phyloP scores from a whole-genome alignment of 37 sponge, comb jelly and placozoan species.

The Bolinopsis microptera region DNA sequence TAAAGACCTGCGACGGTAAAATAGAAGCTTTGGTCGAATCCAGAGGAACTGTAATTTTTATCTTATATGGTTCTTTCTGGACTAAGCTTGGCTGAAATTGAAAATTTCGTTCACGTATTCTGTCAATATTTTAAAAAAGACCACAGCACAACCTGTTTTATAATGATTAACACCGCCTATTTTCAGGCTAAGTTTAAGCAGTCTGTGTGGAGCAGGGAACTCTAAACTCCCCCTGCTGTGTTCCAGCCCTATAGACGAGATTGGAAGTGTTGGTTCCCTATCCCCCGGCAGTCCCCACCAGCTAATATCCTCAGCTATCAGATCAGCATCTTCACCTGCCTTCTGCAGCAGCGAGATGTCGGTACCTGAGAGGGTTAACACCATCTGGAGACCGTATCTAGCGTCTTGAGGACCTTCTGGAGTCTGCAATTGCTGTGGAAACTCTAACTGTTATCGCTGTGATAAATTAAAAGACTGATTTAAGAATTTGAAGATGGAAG shows the following conservation, averaged over 20 bases:
- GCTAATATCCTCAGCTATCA: not conserved
- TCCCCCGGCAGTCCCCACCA: constrained; percentile 29
- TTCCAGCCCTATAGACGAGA: constrained; percentile 16
- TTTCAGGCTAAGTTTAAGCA: not conserved
- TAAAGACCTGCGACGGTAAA: too few species aligned
- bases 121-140: too few species aligned
- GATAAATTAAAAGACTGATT: too few species aligned
- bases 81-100: too few species aligned
- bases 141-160: too few species aligned
- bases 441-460: not conserved
- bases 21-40: too few species aligned
- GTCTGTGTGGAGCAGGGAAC: not conserved
- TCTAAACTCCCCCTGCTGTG: not conserved
- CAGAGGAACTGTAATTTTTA: too few species aligned
- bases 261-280: constrained; percentile 55
- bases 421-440: not conserved
- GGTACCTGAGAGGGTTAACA: not conserved
- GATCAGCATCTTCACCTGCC: not conserved
- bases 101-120: too few species aligned
- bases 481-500: too few species aligned
- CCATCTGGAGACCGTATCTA: constrained; percentile 46
- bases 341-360: not conserved
- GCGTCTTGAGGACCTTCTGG: not conserved
- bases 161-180: not conserved
- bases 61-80: too few species aligned